These are phyloP conservation scores for Anthrax anthrax DNA, from an alignment of 2,888 invertebrate species.

Conservation along the genomic window DNA sequence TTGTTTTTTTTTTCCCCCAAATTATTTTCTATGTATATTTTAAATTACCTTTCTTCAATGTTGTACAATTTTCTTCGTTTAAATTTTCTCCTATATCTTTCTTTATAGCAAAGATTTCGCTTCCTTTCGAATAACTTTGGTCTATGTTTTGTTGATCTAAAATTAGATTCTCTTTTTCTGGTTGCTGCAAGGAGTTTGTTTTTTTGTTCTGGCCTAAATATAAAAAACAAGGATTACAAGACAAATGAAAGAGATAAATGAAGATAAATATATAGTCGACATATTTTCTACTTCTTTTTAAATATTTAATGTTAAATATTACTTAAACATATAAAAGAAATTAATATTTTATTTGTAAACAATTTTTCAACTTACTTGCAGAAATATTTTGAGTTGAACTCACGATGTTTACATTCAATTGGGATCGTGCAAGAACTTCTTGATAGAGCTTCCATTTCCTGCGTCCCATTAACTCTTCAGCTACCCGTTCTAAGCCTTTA, in stretches of 20 bases:
- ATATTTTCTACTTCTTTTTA: too few species aligned
- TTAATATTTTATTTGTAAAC: background rate
- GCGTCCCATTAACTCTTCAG: slow-evolving; percentile 93
- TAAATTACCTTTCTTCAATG: slow-evolving; percentile 4
- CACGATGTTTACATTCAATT: slow-evolving; percentile 22
- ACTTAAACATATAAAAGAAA: too few species aligned
- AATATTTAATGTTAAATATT: too few species aligned
- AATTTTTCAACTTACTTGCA: slow-evolving; percentile 10
- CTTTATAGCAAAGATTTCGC: slow-evolving; percentile 12
- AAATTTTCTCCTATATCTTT: slow-evolving; percentile 12
- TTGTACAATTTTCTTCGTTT: slow-evolving; percentile 2
- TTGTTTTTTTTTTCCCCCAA: too few species aligned
- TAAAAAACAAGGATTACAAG: background rate
- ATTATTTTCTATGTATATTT: too few species aligned
- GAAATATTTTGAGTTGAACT: slow-evolving; percentile 15
- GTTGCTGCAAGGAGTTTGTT: slow-evolving; percentile 7
- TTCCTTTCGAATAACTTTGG: slow-evolving; percentile 13
- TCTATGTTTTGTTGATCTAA: slow-evolving; percentile 7
- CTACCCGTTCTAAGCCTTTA: slow-evolving; percentile 88
- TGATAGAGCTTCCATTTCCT: slow-evolving; percentile 92
- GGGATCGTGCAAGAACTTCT: slow-evolving; percentile 51
- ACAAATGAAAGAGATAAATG: background rate
- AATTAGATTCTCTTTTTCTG: slow-evolving; percentile 7
- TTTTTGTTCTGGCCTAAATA: slow-evolving; percentile 10
- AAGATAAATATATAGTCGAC: background rate